These are phyloP conservation scores for Coilia nasus DNA, from an alignment of 2,797 vertebrate genomes.

Conservation along the genomic window DNA sequence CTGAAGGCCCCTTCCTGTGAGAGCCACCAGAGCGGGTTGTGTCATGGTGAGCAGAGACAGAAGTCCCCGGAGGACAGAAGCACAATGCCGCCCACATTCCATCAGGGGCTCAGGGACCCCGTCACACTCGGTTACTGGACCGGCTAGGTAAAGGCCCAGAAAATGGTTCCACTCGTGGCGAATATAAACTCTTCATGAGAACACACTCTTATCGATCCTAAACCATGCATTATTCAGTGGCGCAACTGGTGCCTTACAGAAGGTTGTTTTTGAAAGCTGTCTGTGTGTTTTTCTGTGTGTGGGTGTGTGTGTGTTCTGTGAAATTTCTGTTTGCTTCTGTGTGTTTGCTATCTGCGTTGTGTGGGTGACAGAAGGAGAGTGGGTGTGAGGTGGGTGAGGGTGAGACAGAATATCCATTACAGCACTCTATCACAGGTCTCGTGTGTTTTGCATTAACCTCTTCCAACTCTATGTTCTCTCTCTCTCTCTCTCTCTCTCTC, in stretches of 20 bases:
- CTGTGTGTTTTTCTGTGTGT: background rate
- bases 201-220: background rate
- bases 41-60: background rate
- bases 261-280: slow-evolving; percentile 13
- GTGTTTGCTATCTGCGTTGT: background rate
- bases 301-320: slow-evolving; percentile 2
- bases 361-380: background rate
- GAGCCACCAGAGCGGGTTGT: background rate
- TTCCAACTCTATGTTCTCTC: background rate
- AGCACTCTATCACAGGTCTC: background rate
- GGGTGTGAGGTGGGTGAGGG: background rate
- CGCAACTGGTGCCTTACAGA: background rate
- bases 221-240: slow-evolving; percentile 22
- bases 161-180: background rate
- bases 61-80: background rate
- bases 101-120: background rate
- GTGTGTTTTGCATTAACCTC: background rate
- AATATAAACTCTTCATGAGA: slow-evolving; percentile 6
- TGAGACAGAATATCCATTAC: background rate
- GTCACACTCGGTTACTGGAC: background rate
- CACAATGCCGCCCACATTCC: slow-evolving; percentile 5
- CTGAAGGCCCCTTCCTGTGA: background rate
- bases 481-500: too few relatives aligned
- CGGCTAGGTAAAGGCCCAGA: too few relatives aligned
- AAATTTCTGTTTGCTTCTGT: background rate